A percentile compares a stretch with the other conserved stretches of the same genome.
These are phyloP conservation scores for Charina bottae DNA, from an alignment of 2,113 vertebrate species.

Conservation along the genomic window DNA sequence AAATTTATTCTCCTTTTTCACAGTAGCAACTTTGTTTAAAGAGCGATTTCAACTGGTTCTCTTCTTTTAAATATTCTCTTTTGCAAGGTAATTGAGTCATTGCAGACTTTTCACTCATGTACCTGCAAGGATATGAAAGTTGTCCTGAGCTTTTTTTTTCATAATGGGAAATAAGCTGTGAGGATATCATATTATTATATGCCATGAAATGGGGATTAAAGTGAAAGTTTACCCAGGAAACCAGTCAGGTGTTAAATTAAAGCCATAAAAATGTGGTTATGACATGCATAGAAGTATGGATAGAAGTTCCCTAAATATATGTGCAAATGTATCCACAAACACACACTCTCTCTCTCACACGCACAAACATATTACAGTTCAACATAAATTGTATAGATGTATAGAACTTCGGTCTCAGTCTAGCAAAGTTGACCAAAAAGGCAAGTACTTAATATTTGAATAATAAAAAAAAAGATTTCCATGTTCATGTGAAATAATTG, in stretches of 20 bases:
- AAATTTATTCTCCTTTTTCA: constrained; percentile 4
- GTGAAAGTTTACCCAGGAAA: constrained; percentile 66
- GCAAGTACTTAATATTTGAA: not conserved
- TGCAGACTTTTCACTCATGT: constrained; percentile 52
- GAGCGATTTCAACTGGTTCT: constrained; percentile 31
- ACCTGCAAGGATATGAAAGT: constrained; percentile 55
- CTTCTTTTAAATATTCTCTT: not conserved
- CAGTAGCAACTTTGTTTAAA: constrained; percentile 16
- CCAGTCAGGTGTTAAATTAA: constrained; percentile 72
- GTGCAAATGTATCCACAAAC: not conserved
- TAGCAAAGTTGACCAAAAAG: not conserved
- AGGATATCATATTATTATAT: constrained; percentile 54
- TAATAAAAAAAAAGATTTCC: not conserved
- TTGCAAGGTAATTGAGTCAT: constrained; percentile 42
- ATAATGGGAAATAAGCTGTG: constrained; percentile 53
- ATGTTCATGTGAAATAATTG: not conserved
- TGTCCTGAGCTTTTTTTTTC: constrained; percentile 53
- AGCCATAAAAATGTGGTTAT: constrained; percentile 62
- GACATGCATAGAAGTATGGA: constrained; percentile 57
- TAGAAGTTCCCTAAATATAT: constrained; percentile 46
- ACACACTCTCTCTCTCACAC: not conserved
- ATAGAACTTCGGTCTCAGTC: too few relatives aligned
- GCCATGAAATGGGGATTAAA: constrained; percentile 63
- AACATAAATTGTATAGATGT: too few relatives aligned
- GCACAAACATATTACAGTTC: too few relatives aligned